phyloP scores from a whole-genome alignment of 2,888 invertebrate genomes.

The Torymus texanus region DNA sequence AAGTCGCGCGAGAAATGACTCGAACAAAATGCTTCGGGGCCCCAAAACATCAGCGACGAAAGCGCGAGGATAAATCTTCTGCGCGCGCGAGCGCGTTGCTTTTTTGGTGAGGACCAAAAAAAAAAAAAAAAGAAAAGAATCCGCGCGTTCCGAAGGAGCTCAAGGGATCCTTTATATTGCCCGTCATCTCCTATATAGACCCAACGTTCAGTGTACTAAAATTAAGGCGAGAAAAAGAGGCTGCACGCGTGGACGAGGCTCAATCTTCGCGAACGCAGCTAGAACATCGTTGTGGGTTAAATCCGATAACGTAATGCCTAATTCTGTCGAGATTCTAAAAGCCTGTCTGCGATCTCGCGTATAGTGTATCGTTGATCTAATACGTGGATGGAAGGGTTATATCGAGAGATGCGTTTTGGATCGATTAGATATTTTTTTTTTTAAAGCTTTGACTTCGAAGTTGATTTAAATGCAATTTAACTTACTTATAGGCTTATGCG shows the following conservation, averaged over 20 bases:
- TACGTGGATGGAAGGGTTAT: no score
- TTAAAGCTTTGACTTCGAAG: no score
- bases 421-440: no score
- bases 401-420: no score
- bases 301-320: background rate
- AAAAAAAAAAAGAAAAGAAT: conserved; percentile 37
- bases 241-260: background rate
- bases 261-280: background rate
- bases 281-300: background rate
- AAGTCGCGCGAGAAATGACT: conserved; percentile 38
- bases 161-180: conserved; percentile 39
- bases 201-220: background rate
- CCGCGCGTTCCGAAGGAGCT: conserved; percentile 14
- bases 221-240: conserved; percentile 19
- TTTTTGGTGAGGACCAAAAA: background rate
- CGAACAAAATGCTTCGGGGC: conserved; percentile 40
- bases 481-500: no score
- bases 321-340: background rate
- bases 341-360: no score
- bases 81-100: conserved; percentile 15
- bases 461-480: no score
- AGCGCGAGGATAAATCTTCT: conserved; percentile 52
- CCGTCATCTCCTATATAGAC: conserved; percentile 26
- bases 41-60: conserved; percentile 52
- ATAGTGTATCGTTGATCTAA: no score